Conservation (phyloP, 2,113 vertebrate species). For the Periophthalmodon schlosseri region DNA sequence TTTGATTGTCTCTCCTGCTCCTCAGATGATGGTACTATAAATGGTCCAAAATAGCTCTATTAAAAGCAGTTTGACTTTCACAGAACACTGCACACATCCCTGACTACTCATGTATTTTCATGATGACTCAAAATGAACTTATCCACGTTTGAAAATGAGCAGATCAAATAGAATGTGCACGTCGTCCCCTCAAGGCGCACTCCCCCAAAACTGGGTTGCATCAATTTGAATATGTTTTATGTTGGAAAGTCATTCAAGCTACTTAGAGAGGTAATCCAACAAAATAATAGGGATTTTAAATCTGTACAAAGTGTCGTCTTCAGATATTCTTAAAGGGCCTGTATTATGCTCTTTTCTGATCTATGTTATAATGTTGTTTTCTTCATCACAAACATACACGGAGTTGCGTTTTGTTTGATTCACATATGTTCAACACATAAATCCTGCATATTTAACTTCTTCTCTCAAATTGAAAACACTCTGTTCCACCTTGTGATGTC, state of each 20-base stretch:
- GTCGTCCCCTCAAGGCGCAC: slow-evolving; percentile 18
- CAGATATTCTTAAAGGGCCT: background rate
- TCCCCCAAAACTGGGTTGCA: slow-evolving; percentile 48
- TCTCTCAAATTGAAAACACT: too few relatives aligned
- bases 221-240: slow-evolving; percentile 52
- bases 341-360: too few relatives aligned
- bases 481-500: too few relatives aligned
- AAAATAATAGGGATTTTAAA: slow-evolving; percentile 7
- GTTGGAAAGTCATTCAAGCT: slow-evolving; percentile 21
- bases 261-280: slow-evolving; percentile 20
- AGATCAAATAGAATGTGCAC: slow-evolving; percentile 43
- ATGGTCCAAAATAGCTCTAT: background rate
- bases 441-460: too few relatives aligned
- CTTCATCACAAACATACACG: too few relatives aligned
- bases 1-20: background rate
- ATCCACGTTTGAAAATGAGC: slow-evolving; percentile 37
- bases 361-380: too few relatives aligned
- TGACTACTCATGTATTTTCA: slow-evolving; percentile 11
- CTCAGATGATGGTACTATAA: background rate
- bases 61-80: slow-evolving; percentile 38
- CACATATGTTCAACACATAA: too few relatives aligned
- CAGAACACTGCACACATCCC: slow-evolving; percentile 22
- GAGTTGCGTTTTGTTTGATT: too few relatives aligned
- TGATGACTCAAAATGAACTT: slow-evolving; percentile 8
- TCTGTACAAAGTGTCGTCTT: background rate